A percentile compares a stretch with the other conserved stretches of the same genome.
Conservation (phyloP, 2,113 vertebrate species). For the Rutilus rutilus region DNA sequence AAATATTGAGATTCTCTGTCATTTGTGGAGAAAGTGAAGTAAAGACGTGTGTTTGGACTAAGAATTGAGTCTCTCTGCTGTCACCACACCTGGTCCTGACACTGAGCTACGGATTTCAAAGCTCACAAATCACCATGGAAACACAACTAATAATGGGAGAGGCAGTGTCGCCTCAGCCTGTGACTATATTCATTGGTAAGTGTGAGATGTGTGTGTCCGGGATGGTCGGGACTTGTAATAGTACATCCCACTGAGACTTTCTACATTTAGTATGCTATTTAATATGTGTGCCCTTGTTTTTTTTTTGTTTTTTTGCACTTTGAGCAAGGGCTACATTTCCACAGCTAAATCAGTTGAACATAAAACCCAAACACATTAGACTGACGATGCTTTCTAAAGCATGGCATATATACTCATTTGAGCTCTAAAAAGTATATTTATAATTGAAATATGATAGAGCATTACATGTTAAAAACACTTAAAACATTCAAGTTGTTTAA, state of each 20-base stretch:
- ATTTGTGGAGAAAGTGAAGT: too few relatives aligned
- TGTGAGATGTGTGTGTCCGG: not conserved
- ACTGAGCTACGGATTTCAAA: conserved; percentile 27
- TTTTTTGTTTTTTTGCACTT: too few relatives aligned
- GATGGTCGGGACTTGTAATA: not conserved
- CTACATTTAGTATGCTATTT: too few relatives aligned
- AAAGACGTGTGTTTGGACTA: not conserved
- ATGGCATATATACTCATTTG: too few relatives aligned
- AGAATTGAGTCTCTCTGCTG: not conserved
- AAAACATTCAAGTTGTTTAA: not conserved
- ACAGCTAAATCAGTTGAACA: too few relatives aligned
- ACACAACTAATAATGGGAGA: conserved; percentile 42
- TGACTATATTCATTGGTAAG: not conserved
- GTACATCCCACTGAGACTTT: not conserved
- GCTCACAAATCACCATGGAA: conserved; percentile 57
- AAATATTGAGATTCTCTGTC: too few relatives aligned
- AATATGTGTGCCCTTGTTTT: too few relatives aligned
- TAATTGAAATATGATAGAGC: not conserved
- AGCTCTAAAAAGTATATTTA: not conserved
- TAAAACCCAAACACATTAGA: too few relatives aligned
- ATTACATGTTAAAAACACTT: not conserved
- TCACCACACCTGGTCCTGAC: not conserved
- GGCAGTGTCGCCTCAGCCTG: conserved; percentile 14
- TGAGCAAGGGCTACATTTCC: too few relatives aligned
- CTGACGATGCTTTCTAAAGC: too few relatives aligned